These are phyloP conservation scores for Neotoxoptera formosana DNA, from an alignment of 1,140 invertebrate species.

Conservation along the genomic window DNA sequence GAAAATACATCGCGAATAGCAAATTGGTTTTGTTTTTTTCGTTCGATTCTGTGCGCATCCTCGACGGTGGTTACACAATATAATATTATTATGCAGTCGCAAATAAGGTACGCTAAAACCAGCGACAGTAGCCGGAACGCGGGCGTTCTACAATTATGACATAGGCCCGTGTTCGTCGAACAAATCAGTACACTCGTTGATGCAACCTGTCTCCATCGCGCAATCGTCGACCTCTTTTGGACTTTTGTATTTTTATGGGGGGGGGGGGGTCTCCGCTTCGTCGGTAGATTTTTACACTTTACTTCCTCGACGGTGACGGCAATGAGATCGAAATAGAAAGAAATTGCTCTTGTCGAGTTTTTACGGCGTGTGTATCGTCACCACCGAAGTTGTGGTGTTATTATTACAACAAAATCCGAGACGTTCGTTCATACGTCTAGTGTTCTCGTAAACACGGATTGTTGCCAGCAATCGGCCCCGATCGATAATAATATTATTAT, in stretches of 20 bases:
- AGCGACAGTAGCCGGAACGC: too few species aligned
- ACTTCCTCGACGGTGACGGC: background rate
- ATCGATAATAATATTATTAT: constrained; percentile 58
- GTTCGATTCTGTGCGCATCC: background rate
- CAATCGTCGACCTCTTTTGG: background rate
- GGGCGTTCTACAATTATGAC: background rate
- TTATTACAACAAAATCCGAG: constrained; percentile 48
- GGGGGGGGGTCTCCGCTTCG: background rate
- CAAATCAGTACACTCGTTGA: background rate
- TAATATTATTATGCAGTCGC: background rate
- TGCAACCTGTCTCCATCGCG: background rate
- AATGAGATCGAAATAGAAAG: constrained; percentile 30
- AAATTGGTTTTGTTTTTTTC: background rate
- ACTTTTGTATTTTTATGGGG: background rate
- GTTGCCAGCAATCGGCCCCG: constrained; percentile 45
- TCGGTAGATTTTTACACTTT: background rate
- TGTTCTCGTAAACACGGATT: constrained; percentile 45
- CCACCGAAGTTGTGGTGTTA: background rate
- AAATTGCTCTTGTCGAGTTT: background rate
- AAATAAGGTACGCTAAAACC: background rate
- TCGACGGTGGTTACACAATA: background rate
- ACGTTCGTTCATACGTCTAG: background rate
- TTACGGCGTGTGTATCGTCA: background rate
- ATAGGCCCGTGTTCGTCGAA: background rate
- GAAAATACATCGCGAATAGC: background rate